Base-by-base conservation (phyloP, 2,888 invertebrate genomes). In the Trichacis sp. region DNA sequence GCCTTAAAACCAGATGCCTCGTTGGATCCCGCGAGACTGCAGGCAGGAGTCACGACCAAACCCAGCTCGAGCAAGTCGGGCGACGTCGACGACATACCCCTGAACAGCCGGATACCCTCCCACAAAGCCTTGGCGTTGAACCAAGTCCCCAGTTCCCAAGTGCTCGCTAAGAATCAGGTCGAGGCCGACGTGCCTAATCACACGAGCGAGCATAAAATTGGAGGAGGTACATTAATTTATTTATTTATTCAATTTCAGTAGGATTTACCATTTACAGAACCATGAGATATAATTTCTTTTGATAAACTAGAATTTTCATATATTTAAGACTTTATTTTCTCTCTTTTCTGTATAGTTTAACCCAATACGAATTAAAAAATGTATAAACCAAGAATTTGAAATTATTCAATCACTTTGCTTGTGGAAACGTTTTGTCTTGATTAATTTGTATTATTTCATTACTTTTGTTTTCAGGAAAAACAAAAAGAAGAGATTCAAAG, bases 401-500 rank as follows among this genome's bases (percentile, higher is more conserved):
- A n/a, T n/a, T n/a, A 66, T 60, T 50, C 46, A 38, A 36, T 47
- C 24, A 47, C 8, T 38, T 36, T 38, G 14, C 36, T n/a, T n/a
- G 14, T 12, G 14, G 11, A 36, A 12, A 12, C 36, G 14, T 36
- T 42, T 9, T 14, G 8, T 29, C 14, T 9, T 15, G 8, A 24
- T 12, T 42, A 11, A 45, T 43, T 24, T 54, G 17, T 47, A 33
- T 24, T 29, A 51, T 51, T 46, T 8, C 19, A 8, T 18, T 53
- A 46, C 33, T 19, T 55, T 9, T 20, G 33, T 69, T 58, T 71
- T 58, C 63, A 84, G 82, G 82, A 36, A 85, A 85, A 77, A 84
- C 84, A 52, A 86, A 86, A 72, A 85, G 86, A 79, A 88, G 88
- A 77, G 89, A 89, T 73, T 88, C 88, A 83, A 86, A 88, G 77